Evolutionary conservation across 1,140 invertebrate species (phyloP).

Genomic region (Acromyrmex echinatior): DNA sequence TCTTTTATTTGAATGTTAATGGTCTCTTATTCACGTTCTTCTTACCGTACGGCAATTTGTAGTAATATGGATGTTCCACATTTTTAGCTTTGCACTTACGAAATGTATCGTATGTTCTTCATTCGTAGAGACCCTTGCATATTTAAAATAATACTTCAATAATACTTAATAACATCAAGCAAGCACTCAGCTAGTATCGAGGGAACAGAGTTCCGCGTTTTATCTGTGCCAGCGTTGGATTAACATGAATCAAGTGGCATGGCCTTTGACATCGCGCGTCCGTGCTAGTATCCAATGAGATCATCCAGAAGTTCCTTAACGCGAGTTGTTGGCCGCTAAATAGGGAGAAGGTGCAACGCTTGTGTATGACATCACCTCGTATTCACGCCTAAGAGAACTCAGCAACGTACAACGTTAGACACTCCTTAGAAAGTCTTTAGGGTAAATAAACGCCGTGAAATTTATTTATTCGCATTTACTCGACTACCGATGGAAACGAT

Average conservation of each 20-base stretch:
- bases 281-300: conserved; percentile 62
- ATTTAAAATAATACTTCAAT: neutral
- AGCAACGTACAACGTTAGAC: conserved; percentile 57
- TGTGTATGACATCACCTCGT: conserved; percentile 74
- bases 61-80: neutral
- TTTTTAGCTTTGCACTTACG: too few species aligned
- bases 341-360: conserved; percentile 75
- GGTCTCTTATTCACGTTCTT: neutral
- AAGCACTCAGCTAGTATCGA: neutral
- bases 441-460: conserved; percentile 71
- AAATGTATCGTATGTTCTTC: neutral
- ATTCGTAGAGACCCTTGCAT: too few species aligned
- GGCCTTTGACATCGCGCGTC: conserved; percentile 68
- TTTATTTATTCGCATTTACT: conserved; percentile 68
- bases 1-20: neutral
- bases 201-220: conserved; percentile 28
- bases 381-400: conserved; percentile 74
- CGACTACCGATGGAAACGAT: conserved; percentile 39
- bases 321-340: conserved; percentile 62
- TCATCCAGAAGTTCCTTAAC: conserved; percentile 66
- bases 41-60: neutral
- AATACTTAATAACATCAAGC: neutral
- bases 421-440: conserved; percentile 78
- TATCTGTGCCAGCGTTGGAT: conserved; percentile 20
- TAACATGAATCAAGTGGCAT: conserved; percentile 53